Base-by-base conservation (phyloP, 2,888 invertebrate genomes). In the Orchesellides sinensis region DNA sequence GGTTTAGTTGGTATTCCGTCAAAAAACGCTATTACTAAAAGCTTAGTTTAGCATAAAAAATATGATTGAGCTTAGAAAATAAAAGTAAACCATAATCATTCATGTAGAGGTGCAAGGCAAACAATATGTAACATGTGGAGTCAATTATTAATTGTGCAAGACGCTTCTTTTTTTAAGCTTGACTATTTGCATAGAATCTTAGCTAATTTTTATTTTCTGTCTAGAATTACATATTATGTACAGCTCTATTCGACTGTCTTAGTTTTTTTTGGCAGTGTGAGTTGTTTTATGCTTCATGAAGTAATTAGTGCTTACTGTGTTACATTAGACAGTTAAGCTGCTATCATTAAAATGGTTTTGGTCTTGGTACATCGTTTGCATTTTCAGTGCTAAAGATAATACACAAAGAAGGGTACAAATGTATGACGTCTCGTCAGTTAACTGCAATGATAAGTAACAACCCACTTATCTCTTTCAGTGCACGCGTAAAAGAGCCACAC, bases 71-170 rank as follows among this genome's bases (percentile, higher is more conserved):
- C 10, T 10, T 40, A 49, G 49, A 49, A 49, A 49, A n/a, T 17
- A 17, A 49, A 17, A 21, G 17, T 49, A 21, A 17, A 21, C 1
- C 19, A 10, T 10, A 17, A n/a, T 6, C n/a, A 5, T 6, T 32
- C 5, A 6, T 10, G 10, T 6, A 6, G 5, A 6, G 32, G 32
- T 10, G 32, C 10, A 32, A 10, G 5, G 5, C 32, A 6, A 32
- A 32, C 5, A 32, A 40, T 8, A 8, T 8, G n/a, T 23, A 25
- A 72, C 72, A 61, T 56, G 47, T 19, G 25, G 47, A 59, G 17
- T 21, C 56, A 70, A 17, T 56, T 70, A 59, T 23, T 66, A 52
- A 75, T 75, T 75, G 47, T 65, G 74, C 23, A 75, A 75, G 74
- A 65, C 54, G 74, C 32, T 23, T n/a, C 65, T 54, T 40, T 40